Conservation (phyloP, 2,797 vertebrate species). For the Myotis pilosus region DNA sequence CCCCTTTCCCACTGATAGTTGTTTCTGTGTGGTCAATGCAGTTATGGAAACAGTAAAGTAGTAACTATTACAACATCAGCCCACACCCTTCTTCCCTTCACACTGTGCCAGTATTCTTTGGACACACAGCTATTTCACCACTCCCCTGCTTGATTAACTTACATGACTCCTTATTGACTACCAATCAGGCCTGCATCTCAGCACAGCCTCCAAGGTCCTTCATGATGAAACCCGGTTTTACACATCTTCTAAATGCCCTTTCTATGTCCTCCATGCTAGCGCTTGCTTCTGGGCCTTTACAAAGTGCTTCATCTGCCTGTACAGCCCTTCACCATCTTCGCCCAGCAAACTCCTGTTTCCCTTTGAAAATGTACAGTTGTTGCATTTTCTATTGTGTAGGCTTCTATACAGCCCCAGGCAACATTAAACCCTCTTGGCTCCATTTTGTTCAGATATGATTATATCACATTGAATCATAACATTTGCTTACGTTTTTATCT, state of each 20-base stretch:
- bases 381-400: background rate
- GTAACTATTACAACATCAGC: background rate
- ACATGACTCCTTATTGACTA: background rate
- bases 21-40: background rate
- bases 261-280: background rate
- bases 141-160: background rate
- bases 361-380: slow-evolving; percentile 20
- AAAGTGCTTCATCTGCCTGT: background rate
- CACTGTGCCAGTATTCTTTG: background rate
- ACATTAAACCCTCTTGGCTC: background rate
- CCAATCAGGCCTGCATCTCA: background rate
- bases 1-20: background rate
- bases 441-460: slow-evolving; percentile 28
- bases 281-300: background rate
- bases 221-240: background rate
- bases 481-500: background rate
- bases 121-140: background rate
- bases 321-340: background rate
- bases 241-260: background rate
- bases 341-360: background rate
- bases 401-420: background rate
- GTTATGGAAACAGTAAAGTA: background rate
- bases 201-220: background rate
- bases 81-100: background rate
- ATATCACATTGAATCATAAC: background rate